Base-by-base conservation (phyloP, 2,797 vertebrate species). In the Pseudomugil gertrudae region DNA sequence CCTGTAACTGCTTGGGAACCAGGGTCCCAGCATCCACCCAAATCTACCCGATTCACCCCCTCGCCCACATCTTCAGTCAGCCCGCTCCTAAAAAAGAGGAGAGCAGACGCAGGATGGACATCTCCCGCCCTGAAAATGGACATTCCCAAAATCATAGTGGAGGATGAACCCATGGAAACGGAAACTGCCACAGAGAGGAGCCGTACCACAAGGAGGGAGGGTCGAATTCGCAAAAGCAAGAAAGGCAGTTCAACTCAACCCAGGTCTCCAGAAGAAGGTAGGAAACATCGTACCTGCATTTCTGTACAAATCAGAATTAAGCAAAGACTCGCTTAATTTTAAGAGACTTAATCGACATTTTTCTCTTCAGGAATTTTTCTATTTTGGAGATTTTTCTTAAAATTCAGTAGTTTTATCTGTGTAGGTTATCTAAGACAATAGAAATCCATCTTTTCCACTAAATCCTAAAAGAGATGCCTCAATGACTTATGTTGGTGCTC, bases 251-350 rank as follows among this genome's bases (percentile, higher is more conserved):
- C 64, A 3, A 45, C 81, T 89, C 56, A 84, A 26, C 86, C 92
- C 61, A 88, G 78, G 21, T 94, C 95, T 48, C 92, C 95, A 3
- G 95, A 95, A 68, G 87, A 95, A 87, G 96, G 96, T 98, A 95
- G 65, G 78, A 43, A 19, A 56, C 26, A 0, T 33, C 58, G 48
- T 53, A 15, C 17, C 3, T 6, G 17, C 2, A n/a, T n/a, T n/a
- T 19, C 38, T 15, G 36, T 38, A 17, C 15, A 38, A 38, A 14
- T 17, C 36, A 15, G 14, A 15, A 40, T 40, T 6, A 40, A 40
- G 38, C 38, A 15, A 40, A 40, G 38, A 13, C 15, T 38, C 14
- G 19, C 7, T 43, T 43, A 19, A 0, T n/a, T n/a, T n/a, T n/a
- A n/a, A n/a, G n/a, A n/a, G n/a, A n/a, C n/a, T n/a, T n/a, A n/a